Percentiles rank a stretch among this genome's conserved stretches.
Conservation (phyloP, 1,140 invertebrate species). For the Galendromus occidentalis region DNA sequence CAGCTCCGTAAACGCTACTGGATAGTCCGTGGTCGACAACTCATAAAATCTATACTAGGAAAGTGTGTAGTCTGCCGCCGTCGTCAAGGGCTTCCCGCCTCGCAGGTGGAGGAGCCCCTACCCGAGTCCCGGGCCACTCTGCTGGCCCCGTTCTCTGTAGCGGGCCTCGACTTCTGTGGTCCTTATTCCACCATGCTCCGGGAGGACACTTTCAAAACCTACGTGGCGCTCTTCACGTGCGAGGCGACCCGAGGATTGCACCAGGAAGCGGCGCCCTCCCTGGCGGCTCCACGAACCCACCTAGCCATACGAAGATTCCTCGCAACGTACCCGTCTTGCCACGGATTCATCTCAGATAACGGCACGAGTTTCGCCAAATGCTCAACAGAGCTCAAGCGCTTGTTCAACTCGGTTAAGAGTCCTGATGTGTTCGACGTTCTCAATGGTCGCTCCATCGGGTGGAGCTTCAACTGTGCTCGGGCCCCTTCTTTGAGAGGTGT, state of each 20-base stretch:
- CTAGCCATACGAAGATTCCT: slow-evolving; percentile 26
- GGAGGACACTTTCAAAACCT: slow-evolving; percentile 22
- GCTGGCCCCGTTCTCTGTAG: not conserved
- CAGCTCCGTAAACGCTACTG: not conserved
- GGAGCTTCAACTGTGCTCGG: too few relatives aligned
- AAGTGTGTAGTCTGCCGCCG: not conserved
- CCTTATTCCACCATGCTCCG: not conserved
- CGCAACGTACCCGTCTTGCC: slow-evolving; percentile 20
- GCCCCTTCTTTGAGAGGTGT: slow-evolving; percentile 18
- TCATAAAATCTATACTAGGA: not conserved
- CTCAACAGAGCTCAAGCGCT: slow-evolving; percentile 7
- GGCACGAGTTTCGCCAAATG: slow-evolving; percentile 15
- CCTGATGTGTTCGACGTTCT: too few relatives aligned
- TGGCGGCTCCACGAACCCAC: slow-evolving; percentile 27
- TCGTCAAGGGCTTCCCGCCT: not conserved
- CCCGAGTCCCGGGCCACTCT: not conserved
- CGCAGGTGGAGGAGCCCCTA: slow-evolving; percentile 2
- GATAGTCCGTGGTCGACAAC: not conserved
- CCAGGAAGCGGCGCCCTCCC: slow-evolving; percentile 26
- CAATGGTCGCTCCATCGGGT: too few relatives aligned
- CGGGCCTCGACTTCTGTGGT: not conserved
- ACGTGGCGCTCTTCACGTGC: slow-evolving; percentile 29
- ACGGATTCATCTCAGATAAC: slow-evolving; percentile 16
- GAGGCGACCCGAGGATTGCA: slow-evolving; percentile 28
- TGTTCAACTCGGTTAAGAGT: not conserved